Evolutionary conservation across 2,888 invertebrate genomes (phyloP).

Genomic region (Papilio gigon): DNA sequence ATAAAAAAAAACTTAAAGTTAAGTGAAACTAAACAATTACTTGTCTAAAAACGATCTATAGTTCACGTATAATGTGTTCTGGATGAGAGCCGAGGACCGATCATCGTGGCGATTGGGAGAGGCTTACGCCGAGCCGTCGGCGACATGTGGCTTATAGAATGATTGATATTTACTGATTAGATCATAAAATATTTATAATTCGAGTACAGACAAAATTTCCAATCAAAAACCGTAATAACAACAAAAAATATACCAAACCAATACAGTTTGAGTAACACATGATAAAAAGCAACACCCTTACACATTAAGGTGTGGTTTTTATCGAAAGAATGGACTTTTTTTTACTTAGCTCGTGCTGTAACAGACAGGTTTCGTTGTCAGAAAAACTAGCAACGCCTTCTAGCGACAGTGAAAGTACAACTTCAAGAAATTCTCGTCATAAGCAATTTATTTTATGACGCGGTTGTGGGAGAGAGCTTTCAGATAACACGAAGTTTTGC

Average conservation of each 20-base stretch:
- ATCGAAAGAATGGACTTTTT: slow-evolving; percentile 20
- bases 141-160: too few relatives aligned
- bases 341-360: slow-evolving; percentile 27
- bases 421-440: slow-evolving; percentile 5
- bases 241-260: not conserved
- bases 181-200: too few relatives aligned
- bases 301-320: slow-evolving; percentile 23
- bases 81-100: too few relatives aligned
- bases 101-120: too few relatives aligned
- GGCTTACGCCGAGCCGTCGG: too few relatives aligned
- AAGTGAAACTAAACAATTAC: too few relatives aligned
- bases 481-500: not conserved
- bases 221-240: not conserved
- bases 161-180: too few relatives aligned
- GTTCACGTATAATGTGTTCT: too few relatives aligned
- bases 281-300: not conserved
- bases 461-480: slow-evolving; percentile 5
- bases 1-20: too few relatives aligned
- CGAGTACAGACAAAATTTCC: too few relatives aligned
- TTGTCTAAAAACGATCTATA: too few relatives aligned
- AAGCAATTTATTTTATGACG: slow-evolving; percentile 14
- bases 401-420: slow-evolving; percentile 37
- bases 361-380: slow-evolving; percentile 28
- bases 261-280: slow-evolving; percentile 19
- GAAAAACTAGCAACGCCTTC: slow-evolving; percentile 15